Evolutionary conservation across 2,797 vertebrate genomes (phyloP).

Genomic region (Siniperca undulata): DNA sequence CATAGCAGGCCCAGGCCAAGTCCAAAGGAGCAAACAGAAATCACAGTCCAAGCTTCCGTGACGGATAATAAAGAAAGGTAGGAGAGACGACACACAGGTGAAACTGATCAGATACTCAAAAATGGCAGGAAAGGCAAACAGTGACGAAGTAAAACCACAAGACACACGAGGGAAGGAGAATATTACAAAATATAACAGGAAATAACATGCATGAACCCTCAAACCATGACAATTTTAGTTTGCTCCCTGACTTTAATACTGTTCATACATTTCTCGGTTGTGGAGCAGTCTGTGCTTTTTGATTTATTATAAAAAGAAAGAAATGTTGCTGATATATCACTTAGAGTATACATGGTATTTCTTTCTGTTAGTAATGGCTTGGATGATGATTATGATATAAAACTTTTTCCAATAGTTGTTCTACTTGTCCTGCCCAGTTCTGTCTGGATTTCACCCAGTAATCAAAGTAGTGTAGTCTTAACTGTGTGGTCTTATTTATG

Average conservation of each 20-base stretch:
- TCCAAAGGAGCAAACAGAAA: too few relatives aligned
- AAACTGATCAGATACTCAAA: too few relatives aligned
- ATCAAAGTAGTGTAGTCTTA: conserved; percentile 21
- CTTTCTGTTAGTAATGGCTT: neutral
- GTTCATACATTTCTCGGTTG: conserved; percentile 20
- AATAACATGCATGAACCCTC: too few relatives aligned
- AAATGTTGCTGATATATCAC: conserved; percentile 21
- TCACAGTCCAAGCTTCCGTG: too few relatives aligned
- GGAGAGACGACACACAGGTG: too few relatives aligned
- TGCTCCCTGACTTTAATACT: neutral
- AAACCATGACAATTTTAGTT: neutral
- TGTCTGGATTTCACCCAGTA: conserved; percentile 10
- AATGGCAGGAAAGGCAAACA: too few relatives aligned
- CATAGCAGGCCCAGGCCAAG: too few relatives aligned
- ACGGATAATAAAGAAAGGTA: too few relatives aligned
- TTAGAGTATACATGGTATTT: conserved; percentile 9
- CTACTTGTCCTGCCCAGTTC: neutral
- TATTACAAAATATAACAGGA: too few relatives aligned
- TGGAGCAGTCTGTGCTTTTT: neutral
- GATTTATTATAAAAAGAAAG: conserved; percentile 40
- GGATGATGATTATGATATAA: conserved; percentile 26
- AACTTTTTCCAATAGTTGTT: conserved; percentile 11
- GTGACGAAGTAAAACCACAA: too few relatives aligned
- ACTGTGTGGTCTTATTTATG: conserved; percentile 28
- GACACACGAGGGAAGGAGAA: too few relatives aligned